Conservation (phyloP, 2,888 invertebrate species). For the Notocelia uddmanniana region DNA sequence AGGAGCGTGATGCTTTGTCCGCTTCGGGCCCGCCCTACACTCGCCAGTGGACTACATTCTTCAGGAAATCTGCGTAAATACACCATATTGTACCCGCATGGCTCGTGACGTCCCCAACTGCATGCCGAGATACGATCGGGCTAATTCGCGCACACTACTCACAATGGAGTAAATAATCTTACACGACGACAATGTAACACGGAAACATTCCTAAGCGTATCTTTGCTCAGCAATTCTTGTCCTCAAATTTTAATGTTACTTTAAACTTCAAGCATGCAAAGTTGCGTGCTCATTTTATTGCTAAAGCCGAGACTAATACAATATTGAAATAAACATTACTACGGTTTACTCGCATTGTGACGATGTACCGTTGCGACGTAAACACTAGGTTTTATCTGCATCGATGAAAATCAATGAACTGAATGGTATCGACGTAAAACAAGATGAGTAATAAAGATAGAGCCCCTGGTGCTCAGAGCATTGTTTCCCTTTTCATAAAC, state of each 20-base stretch:
- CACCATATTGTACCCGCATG: slow-evolving; percentile 54
- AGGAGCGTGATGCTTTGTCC: slow-evolving; percentile 31
- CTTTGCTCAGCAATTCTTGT: slow-evolving; percentile 60
- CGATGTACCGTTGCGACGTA: slow-evolving; percentile 72
- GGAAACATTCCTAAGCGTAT: slow-evolving; percentile 63
- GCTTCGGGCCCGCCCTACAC: slow-evolving; percentile 29
- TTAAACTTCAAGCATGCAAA: slow-evolving; percentile 51
- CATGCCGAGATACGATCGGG: slow-evolving; percentile 62
- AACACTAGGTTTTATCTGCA: slow-evolving; percentile 71
- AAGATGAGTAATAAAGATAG: slow-evolving; percentile 76
- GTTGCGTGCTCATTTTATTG: slow-evolving; percentile 62
- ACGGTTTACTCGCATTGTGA: slow-evolving; percentile 61
- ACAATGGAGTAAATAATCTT: slow-evolving; percentile 64
- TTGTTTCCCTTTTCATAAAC: slow-evolving; percentile 76
- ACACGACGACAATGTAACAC: slow-evolving; percentile 64
- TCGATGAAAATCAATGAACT: slow-evolving; percentile 73
- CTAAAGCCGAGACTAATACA: slow-evolving; percentile 63
- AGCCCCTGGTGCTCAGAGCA: slow-evolving; percentile 66
- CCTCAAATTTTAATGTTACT: slow-evolving; percentile 46
- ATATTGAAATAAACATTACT: slow-evolving; percentile 74
- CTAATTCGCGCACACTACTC: slow-evolving; percentile 56
- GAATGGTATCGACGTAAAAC: slow-evolving; percentile 71
- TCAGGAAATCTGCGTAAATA: slow-evolving; percentile 49
- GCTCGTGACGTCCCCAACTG: slow-evolving; percentile 57
- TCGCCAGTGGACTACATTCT: slow-evolving; percentile 47